Evolutionary conservation across 2,888 invertebrate genomes (phyloP), one percentile per base, ranked within the genome.

Genomic region (Fragum whitleyi): DNA sequence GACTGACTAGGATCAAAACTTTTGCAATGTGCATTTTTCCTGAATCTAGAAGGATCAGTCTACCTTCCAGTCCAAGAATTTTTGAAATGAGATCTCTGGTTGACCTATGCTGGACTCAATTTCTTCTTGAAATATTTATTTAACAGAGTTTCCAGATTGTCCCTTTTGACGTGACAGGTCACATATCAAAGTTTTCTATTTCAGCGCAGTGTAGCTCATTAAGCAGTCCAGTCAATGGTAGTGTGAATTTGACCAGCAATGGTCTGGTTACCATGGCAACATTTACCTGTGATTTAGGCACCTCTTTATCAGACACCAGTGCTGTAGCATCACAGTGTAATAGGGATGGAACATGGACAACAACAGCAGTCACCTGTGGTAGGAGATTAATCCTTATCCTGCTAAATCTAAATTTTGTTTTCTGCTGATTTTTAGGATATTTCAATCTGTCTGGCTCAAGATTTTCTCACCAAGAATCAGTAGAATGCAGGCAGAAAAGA

Each of bases 241-340:
- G 26, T 19, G 67, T 79, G 2, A 57, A 57, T 2, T 47, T 77
- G 19, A 71, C 67, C 36, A 70, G 76, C 16, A 67, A 77, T 71
- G 83, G 83, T 16, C 69, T 36, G n/a, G 69, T 71, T 11, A 83
- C 83, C 7, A 23, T 26, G 21, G 76, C 74, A 9, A 67, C 59
- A 29, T 70, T 74, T 32, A 73, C 76, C 2, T 83, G 83, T 74
- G 74, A 77, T 16, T 55, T 70, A 16, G 83, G 83, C 0, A 78
- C 51, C 26, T 77, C 76, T 32, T 23, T 74, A 2, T 47, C 77
- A 16, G 29, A 11, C 19, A 28, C 51, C 1, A 55, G 28, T 21
- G 28, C 67, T 14, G 23, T 53, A 21, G 36, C 67, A 36, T 42
- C 65, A 23, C 42, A 42, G 39, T 71, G 77, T 55, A 39, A 42